Evolutionary conservation across 2,888 invertebrate species (phyloP).

Genomic region (Mimas tiliae): DNA sequence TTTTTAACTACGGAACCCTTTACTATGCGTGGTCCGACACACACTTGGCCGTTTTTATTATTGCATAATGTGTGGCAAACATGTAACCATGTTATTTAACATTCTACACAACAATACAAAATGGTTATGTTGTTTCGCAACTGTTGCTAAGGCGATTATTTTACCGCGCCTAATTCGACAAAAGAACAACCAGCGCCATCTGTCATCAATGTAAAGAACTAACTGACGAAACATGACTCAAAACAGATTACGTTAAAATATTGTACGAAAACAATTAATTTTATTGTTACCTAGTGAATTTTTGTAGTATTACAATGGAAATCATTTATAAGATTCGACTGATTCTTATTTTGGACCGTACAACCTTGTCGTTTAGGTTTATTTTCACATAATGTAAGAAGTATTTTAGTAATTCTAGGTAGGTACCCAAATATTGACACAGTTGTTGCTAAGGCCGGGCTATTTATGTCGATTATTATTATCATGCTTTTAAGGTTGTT

Average conservation of each 20-base stretch:
- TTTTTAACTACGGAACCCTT: too few relatives aligned
- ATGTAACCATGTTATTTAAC: too few relatives aligned
- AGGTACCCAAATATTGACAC: conserved; percentile 47
- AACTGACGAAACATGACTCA: conserved; percentile 31
- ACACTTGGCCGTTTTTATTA: too few relatives aligned
- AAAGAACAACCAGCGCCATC: conserved; percentile 54
- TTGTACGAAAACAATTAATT: conserved; percentile 19
- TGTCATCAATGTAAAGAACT: conserved; percentile 40
- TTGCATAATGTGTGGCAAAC: neutral
- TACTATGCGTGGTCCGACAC: too few relatives aligned
- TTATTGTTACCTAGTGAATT: conserved; percentile 21
- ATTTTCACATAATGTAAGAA: conserved; percentile 2
- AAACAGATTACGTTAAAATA: conserved; percentile 31
- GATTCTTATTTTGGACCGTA: neutral
- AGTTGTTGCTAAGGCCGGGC: conserved; percentile 51
- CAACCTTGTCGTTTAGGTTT: neutral
- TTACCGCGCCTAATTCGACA: conserved; percentile 27
- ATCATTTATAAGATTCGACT: conserved; percentile 3
- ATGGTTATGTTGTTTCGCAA: conserved; percentile 2
- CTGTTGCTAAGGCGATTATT: conserved; percentile 44
- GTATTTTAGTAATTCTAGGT: conserved; percentile 40
- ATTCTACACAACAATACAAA: neutral
- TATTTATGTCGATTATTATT: conserved; percentile 49
- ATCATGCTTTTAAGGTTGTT: conserved; percentile 40
- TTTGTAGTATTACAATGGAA: conserved; percentile 20